Base-by-base conservation (phyloP, 2,888 invertebrate species). In the Anodontia alba region DNA sequence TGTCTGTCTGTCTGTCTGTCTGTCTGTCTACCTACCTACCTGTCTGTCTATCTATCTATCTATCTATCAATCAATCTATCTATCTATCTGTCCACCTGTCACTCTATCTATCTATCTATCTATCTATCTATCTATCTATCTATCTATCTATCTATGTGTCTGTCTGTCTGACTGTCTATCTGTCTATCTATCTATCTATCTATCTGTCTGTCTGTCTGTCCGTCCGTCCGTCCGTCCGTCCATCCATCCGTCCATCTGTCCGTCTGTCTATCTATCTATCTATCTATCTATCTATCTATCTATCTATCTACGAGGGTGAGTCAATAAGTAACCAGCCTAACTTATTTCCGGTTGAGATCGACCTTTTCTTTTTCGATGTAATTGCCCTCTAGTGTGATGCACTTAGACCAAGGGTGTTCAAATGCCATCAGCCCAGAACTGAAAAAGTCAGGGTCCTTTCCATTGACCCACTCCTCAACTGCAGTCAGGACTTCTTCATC, bases 241-340 rank as follows among this genome's bases (percentile, higher is more conserved):
- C 20, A 46, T 46, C n/a, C 17, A 46, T 46, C n/a, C 17, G 8
- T 54, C 54, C 15, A 54, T 54, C 54, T 54, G 15, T 54, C 26
- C 17, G 17, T 46, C 46, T 46, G 17, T 46, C 46, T 46, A 46
- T 46, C 46, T 46, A 46, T 46, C 46, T 46, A 46, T 46, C 46
- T 46, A 46, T 46, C 46, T 20, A 23, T 23, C 54, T 54, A 26
- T 54, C 54, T 54, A 54, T 54, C 54, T 54, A 54, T 54, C 54
- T 54, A 54, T 54, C 54, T 54, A 54, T 54, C 54, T 46, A 46
- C 17, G n/a, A n/a, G n/a, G n/a, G n/a, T n/a, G n/a, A n/a, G n/a
- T n/a, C n/a, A n/a, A n/a, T n/a, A n/a, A n/a, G n/a, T n/a, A n/a
- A n/a, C n/a, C n/a, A n/a, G n/a, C n/a, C n/a, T n/a, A n/a, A n/a